Evolutionary conservation across 2,113 vertebrate genomes (phyloP).

Genomic region (Crypturellus undulatus): DNA sequence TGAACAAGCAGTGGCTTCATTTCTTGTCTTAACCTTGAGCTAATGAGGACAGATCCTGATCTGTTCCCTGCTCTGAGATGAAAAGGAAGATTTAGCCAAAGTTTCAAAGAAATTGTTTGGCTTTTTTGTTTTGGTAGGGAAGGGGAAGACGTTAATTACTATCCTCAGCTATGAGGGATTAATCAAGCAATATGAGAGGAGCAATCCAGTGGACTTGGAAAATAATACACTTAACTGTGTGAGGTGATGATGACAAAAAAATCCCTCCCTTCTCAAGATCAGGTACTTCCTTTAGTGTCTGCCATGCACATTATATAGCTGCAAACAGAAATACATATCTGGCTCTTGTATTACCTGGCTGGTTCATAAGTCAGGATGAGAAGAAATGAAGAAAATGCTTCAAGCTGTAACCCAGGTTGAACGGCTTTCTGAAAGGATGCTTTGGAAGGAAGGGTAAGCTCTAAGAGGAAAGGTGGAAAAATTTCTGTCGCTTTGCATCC

Average conservation of each 20-base stretch:
- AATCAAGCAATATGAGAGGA: not conserved
- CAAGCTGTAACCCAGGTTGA: not conserved
- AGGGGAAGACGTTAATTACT: not conserved
- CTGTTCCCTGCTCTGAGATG: not conserved
- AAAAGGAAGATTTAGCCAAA: not conserved
- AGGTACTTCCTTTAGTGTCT: not conserved
- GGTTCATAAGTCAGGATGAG: not conserved
- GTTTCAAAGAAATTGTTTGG: not conserved
- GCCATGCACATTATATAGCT: not conserved
- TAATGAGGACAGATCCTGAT: constrained; percentile 4
- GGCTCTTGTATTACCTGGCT: not conserved
- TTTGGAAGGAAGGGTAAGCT: not conserved
- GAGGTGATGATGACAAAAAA: not conserved
- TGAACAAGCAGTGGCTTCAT: not conserved
- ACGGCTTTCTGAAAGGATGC: accelerated
- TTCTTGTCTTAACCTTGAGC: not conserved
- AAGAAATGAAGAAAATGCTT: not conserved
- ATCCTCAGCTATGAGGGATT: not conserved
- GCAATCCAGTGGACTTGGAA: not conserved
- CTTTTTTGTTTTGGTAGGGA: no score
- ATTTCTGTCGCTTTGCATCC: not conserved
- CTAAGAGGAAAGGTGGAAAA: not conserved
- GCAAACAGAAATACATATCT: not conserved
- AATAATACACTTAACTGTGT: not conserved
- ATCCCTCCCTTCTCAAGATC: not conserved